These are phyloP conservation scores for Zootoca vivipara DNA, from an alignment of 2,113 vertebrate species.

Conservation along the genomic window DNA sequence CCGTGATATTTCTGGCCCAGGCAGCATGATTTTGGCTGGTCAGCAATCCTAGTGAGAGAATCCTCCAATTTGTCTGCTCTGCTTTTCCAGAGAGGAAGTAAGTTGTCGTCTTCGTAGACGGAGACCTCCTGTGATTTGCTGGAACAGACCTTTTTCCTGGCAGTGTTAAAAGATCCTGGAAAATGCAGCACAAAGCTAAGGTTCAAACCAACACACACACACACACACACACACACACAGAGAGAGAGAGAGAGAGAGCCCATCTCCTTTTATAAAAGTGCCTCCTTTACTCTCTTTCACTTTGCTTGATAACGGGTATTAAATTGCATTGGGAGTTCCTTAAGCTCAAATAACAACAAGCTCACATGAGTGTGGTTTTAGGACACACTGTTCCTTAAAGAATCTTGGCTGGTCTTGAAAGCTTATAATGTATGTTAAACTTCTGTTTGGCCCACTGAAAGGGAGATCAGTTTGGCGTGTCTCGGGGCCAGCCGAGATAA, in stretches of 20 bases:
- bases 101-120: not conserved
- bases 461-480: not conserved
- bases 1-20: not conserved
- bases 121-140: not conserved
- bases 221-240: too few species aligned
- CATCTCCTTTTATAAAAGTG: not conserved
- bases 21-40: not conserved
- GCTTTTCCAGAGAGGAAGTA: not conserved
- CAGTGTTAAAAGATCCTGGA: not conserved
- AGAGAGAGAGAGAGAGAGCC: too few species aligned
- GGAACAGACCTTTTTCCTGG: not conserved
- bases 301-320: not conserved
- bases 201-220: too few species aligned
- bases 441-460: not conserved
- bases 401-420: not conserved
- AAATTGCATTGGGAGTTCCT: not conserved
- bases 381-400: not conserved
- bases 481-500: not conserved
- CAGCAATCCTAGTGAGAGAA: not conserved
- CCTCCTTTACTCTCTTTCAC: not conserved
- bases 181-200: not conserved
- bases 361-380: not conserved
- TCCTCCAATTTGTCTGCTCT: not conserved
- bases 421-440: too few species aligned
- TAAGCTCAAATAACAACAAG: not conserved